Conservation (phyloP, 2,113 vertebrate genomes). For the Bubo bubo region DNA sequence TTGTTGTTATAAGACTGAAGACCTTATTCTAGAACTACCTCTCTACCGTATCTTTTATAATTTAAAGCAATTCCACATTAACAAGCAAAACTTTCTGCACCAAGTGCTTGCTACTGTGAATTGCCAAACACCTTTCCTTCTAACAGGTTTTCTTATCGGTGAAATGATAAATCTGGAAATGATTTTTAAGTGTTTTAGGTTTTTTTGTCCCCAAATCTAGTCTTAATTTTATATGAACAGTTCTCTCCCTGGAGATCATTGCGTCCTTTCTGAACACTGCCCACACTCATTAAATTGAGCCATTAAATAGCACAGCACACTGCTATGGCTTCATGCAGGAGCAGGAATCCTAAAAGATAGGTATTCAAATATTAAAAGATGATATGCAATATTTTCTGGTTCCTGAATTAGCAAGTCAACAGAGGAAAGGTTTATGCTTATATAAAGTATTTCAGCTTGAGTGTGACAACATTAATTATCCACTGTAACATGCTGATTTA, state of each 20-base stretch:
- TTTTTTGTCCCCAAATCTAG: neutral
- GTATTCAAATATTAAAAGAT: constrained; percentile 40
- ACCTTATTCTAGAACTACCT: neutral
- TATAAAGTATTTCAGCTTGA: constrained; percentile 64
- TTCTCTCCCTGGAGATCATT: neutral
- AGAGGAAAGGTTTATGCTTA: constrained; percentile 48
- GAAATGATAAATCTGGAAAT: neutral
- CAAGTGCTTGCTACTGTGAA: neutral
- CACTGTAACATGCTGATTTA: constrained; percentile 64
- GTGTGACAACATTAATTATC: constrained; percentile 73
- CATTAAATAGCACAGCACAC: neutral
- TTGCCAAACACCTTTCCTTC: neutral
- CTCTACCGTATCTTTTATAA: neutral
- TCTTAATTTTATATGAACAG: neutral
- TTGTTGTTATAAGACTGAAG: neutral
- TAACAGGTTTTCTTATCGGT: neutral
- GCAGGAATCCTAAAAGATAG: neutral
- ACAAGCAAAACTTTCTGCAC: neutral
- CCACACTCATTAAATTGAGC: neutral
- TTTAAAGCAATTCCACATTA: neutral
- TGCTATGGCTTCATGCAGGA: constrained; percentile 21
- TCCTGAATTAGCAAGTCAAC: constrained; percentile 63
- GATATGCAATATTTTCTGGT: constrained; percentile 56
- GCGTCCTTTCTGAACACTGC: neutral
- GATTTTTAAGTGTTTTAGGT: neutral